Evolutionary conservation across 2,797 vertebrate species (phyloP), one percentile per base, ranked within the genome.

Genomic region (Lutjanus argentimaculatus): DNA sequence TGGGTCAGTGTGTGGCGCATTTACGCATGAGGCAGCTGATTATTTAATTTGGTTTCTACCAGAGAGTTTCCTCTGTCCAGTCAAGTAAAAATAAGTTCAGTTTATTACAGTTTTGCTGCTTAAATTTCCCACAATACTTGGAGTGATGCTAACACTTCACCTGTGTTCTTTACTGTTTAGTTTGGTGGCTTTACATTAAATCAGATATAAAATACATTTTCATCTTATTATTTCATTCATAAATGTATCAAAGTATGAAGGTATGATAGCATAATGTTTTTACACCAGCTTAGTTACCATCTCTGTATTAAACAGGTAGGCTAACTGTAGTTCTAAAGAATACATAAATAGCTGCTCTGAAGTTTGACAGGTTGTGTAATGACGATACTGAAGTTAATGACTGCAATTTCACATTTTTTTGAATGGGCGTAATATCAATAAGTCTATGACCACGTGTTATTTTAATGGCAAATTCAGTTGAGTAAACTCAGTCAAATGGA

Each of bases 391-490:
- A 21, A 55, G 19, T 64, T 59, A 45, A 21, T 61, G 36, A 67
- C 19, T 52, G 52, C 25, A 22, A 72, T 75, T 19, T n/a, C 2
- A n/a, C 42, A 51, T 49, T 62, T 57, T 66, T 57, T 66, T 49
- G 0, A 55, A 63, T 53, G 48, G 22, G 14, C 56, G 19, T 71
- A 56, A 52, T 49, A 55, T 75, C 22, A 63, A 57, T 40, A 59
- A 48, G 46, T 48, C 15, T 36, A 36, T 36, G 30, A 36, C 57
- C 36, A 30, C 22, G 16, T 65, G 53, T 76, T n/a, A 46, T 69
- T 82, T 74, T 52, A 75, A 67, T 36, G 42, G 57, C 42, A 72
- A 71, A 72, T 58, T 83, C 56, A 55, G 68, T 19, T 66, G 76
- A 82, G 45, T 73, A 67, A 85, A 78, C 62, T 53, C 15, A 63